Evolutionary conservation across 2,888 invertebrate species (phyloP).

Genomic region (Diloba caeruleocephala): DNA sequence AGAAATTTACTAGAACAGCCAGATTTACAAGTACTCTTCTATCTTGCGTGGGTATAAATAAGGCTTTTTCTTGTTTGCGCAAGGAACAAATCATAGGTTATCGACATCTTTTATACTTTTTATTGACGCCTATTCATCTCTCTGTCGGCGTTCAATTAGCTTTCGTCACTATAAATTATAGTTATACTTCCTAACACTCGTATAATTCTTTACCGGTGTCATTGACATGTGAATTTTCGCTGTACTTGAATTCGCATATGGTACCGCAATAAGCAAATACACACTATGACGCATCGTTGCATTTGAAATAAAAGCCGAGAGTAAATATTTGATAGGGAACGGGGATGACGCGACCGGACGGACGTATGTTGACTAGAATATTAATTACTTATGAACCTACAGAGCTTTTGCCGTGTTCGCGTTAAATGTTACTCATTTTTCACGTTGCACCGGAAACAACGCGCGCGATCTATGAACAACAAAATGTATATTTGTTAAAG

Average conservation of each 20-base stretch:
- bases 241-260: constrained; percentile 27
- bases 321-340: constrained; percentile 65
- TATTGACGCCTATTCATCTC: not conserved
- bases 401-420: constrained; percentile 46
- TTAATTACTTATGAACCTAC: constrained; percentile 63
- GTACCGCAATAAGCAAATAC: constrained; percentile 19
- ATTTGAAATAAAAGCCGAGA: constrained; percentile 62
- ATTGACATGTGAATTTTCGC: constrained; percentile 20
- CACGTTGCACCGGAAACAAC: constrained; percentile 23
- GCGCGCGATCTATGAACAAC: constrained; percentile 10
- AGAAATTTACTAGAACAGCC: too few species aligned
- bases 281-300: constrained; percentile 56
- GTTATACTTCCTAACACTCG: constrained; percentile 1
- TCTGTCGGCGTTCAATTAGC: not conserved
- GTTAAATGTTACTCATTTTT: constrained; percentile 49
- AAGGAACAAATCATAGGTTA: constrained; percentile 7
- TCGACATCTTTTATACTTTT: constrained; percentile 18
- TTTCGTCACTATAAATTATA: not conserved
- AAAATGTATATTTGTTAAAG: constrained; percentile 16
- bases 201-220: constrained; percentile 8
- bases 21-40: not conserved
- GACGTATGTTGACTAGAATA: constrained; percentile 69
- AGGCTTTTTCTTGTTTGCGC: not conserved
- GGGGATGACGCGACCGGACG: constrained; percentile 61
- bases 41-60: constrained; percentile 11